Evolutionary conservation across 1,140 invertebrate genomes (phyloP), one percentile per base, ranked within the genome.

Genomic region (Lamellibrachia luymesi): DNA sequence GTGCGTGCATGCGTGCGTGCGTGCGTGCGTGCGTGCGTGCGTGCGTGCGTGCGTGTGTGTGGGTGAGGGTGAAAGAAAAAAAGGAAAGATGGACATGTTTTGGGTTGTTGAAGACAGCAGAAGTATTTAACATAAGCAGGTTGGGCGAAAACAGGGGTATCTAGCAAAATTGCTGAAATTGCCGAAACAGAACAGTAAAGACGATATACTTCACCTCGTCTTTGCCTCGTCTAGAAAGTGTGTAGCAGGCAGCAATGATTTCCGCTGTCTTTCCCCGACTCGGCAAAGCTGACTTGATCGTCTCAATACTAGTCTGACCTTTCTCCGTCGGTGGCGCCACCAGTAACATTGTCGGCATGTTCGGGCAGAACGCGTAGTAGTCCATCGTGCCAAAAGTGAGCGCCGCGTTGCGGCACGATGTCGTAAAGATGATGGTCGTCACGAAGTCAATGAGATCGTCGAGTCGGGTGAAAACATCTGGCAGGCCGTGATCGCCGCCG

Each of bases 351-450:
- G 92, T 51, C 92, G 93, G 93, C 27, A 27, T 27, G 92, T 93
- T 93, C 10, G 93, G 93, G 10, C 52, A n/a, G 93, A 51, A 93
- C 50, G 27, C 92, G 50, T 93, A 93, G 52, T 93, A 56, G 38
- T 92, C 92, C 50, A 93, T 80, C 92, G 50, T 52, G 51, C 92
- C 91, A 92, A 96, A 96, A 92, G 96, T 96, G 50, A 96, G 95
- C 22, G 96, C 95, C 38, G 96, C 95, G 94, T 96, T 95, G 7
- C 94, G 95, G 51, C 95, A 91, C 52, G 95, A 95, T 93, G 96
- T 96, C 4, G 94, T 95, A 17, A 95, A 94, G 38, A 96, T 95
- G 52, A 96, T 95, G 1, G 94, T 93, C 4, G 96, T 94, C 17
- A 96, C 90, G 0, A 94, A 94, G 89, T 95, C 94, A 49, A 96